A percentile compares a stretch with the other conserved stretches of the same genome.
Conservation (phyloP, 2,113 vertebrate species). For the Cyprinodon brontotheroides region DNA sequence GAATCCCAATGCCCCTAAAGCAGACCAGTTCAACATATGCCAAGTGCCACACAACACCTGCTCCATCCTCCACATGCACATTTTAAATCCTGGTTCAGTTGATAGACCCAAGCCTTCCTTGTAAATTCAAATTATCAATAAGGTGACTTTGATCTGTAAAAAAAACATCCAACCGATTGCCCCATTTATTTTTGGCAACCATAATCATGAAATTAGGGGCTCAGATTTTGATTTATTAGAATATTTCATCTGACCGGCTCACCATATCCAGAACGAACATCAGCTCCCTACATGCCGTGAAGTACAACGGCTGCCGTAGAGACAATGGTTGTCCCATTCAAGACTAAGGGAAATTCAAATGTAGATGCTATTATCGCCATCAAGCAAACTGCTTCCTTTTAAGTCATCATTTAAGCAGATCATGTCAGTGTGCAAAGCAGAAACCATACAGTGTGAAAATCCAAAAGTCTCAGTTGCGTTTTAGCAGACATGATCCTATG, state of each 20-base stretch:
- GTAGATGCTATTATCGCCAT: slow-evolving; percentile 17
- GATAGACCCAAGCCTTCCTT: slow-evolving; percentile 9
- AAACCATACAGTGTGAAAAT: slow-evolving; percentile 48
- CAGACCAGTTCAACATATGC: slow-evolving; percentile 37
- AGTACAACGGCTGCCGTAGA: slow-evolving; percentile 1
- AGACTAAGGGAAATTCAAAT: slow-evolving; percentile 6
- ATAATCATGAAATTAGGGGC: slow-evolving; percentile 22
- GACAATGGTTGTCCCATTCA: slow-evolving; percentile 17
- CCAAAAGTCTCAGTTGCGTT: slow-evolving; percentile 43
- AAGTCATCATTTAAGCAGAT: slow-evolving; percentile 45
- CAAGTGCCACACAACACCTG: slow-evolving; percentile 14
- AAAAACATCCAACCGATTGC: slow-evolving; percentile 23
- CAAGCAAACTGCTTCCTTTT: slow-evolving; percentile 14
- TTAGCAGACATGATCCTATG: slow-evolving; percentile 33
- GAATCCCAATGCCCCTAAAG: slow-evolving; percentile 19
- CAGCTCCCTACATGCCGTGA: background rate
- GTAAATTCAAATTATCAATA: slow-evolving; percentile 36
- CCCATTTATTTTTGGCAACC: slow-evolving; percentile 26
- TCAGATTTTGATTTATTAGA: slow-evolving; percentile 13
- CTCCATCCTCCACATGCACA: slow-evolving; percentile 26
- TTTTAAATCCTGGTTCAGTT: slow-evolving; percentile 15
- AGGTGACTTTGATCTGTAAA: slow-evolving; percentile 40
- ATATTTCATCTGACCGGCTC: slow-evolving; percentile 42
- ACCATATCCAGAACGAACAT: slow-evolving; percentile 18
- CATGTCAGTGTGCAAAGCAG: slow-evolving; percentile 39